Base-by-base conservation (phyloP, 2,113 vertebrate species). In the Callionymus lyra region DNA sequence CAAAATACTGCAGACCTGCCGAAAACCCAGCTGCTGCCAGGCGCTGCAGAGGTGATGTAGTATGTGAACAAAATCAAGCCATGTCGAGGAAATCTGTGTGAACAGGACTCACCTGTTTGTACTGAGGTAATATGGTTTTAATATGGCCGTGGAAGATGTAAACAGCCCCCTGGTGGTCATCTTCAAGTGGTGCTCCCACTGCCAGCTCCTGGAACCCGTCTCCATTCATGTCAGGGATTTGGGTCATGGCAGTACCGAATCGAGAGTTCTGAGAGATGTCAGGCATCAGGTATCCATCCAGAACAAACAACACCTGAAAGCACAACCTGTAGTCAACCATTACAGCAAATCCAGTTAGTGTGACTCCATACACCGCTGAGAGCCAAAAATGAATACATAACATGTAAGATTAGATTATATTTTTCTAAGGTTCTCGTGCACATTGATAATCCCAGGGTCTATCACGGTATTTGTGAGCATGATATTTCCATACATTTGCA, bases 111-210 rank as follows among this genome's bases (percentile, higher is more conserved):
- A 96, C 93, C 90, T 99, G 95, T 68, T 85, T 90, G 50, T 89
- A 83, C n/a, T 62, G 86, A 52, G 34, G 82, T 0, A 83, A 68
- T 52, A 97, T 14, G 49, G 65, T 72, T 40, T 72, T 81, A n/a
- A 15, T 16, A 18, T 69, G 70, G 38, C 94, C 92, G 0, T 90
- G 85, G 53, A 89, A 99, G 27, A 99, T 8, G 12, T 97, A 99
- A 10, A 99, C 65, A 0, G 85, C 94, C 33, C 95, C 95, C 9
- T 80, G 78, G 60, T 97, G 91, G 52, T 82, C 78, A 0, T 98
- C 90, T 55, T 97, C 94, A 49, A 98, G 61, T 0, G 94, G 95
- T 0, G 95, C 93, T 1, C 95, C 95, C 0, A 96, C 86, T n/a
- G 87, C 90, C 4, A 97, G 79, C 27, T 99, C 95, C 0, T 82